Evolutionary conservation across 2,888 invertebrate genomes (phyloP).

Genomic region (Platerodrilus igneus): DNA sequence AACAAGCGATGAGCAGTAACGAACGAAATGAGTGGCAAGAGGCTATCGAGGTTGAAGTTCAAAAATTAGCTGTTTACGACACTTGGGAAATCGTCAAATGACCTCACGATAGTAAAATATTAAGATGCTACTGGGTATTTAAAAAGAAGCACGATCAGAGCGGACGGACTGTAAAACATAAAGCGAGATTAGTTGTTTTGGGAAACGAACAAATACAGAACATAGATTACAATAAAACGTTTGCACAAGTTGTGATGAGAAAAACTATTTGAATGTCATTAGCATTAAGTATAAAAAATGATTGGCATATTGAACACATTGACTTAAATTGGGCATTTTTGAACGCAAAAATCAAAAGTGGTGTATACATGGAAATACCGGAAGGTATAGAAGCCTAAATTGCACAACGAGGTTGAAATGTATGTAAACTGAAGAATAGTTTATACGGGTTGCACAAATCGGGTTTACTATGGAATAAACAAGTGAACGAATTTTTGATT

Average conservation of each 20-base stretch:
- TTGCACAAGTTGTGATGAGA: not conserved
- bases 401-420: too few species aligned
- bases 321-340: not conserved
- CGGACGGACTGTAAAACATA: not conserved
- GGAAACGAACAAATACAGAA: not conserved
- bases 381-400: not conserved
- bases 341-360: not conserved
- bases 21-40: slow-evolving; percentile 10
- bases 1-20: slow-evolving; percentile 4
- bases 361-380: not conserved
- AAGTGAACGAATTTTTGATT: not conserved
- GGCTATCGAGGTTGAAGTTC: slow-evolving; percentile 6
- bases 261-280: slow-evolving; percentile 1
- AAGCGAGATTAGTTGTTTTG: slow-evolving; percentile 1
- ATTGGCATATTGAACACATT: not conserved
- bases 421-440: slow-evolving; percentile 3
- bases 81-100: slow-evolving; percentile 1
- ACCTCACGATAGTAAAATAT: not conserved
- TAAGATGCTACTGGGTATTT: not conserved
- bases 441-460: not conserved
- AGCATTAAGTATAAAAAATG: not conserved
- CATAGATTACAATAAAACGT: not conserved
- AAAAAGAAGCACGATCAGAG: not conserved
- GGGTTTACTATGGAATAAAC: not conserved
- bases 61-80: not conserved